Conservation (phyloP, 2,113 vertebrate species). For the Cephalopholis sonnerati region DNA sequence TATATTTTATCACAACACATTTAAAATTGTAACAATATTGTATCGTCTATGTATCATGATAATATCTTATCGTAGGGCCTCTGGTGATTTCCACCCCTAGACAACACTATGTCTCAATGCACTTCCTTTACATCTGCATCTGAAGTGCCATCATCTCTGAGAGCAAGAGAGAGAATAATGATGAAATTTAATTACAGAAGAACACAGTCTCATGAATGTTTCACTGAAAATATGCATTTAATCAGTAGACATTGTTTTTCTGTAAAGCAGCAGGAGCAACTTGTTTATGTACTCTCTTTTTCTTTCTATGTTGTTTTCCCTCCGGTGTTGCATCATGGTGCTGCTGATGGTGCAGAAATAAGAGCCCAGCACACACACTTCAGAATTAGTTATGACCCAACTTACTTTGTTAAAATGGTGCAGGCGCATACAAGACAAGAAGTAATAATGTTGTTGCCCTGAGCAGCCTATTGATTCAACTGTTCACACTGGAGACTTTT, state of each 20-base stretch:
- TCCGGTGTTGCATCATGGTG: constrained; percentile 1
- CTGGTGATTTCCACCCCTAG: too few species aligned
- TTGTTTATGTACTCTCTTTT: constrained; percentile 9
- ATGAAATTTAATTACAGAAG: neutral
- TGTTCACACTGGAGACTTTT: neutral
- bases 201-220: neutral
- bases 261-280: neutral
- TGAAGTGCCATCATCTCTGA: neutral
- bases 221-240: neutral
- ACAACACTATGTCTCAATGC: too few species aligned
- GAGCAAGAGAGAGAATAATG: neutral
- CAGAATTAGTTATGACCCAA: constrained; percentile 2
- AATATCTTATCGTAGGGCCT: too few species aligned
- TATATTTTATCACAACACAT: too few species aligned
- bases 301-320: neutral
- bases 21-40: too few species aligned
- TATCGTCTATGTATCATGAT: too few species aligned
- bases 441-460: constrained; percentile 24
- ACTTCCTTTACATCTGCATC: neutral
- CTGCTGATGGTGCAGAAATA: constrained; percentile 28
- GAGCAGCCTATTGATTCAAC: constrained; percentile 35
- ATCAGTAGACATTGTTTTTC: neutral
- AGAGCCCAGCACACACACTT: neutral
- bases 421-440: neutral
- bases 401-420: neutral